A percentile compares a stretch with the other conserved stretches of the same genome.
These are phyloP conservation scores for Macrophya annulata DNA, from an alignment of 2,888 invertebrate species.

Conservation along the genomic window DNA sequence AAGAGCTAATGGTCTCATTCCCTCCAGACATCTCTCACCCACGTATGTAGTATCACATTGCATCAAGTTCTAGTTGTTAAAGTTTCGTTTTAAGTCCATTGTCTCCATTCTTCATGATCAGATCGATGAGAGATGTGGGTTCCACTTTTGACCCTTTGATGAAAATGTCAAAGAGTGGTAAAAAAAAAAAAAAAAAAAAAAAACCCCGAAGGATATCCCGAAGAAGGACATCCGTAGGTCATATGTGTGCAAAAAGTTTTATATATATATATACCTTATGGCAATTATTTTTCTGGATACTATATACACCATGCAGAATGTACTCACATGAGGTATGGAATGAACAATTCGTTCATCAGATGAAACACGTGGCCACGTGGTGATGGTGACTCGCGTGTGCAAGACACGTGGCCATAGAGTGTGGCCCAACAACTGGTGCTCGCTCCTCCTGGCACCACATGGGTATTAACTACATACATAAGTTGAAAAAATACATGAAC, in stretches of 20 bases:
- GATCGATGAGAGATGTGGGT: conserved; percentile 38
- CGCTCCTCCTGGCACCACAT: conserved; percentile 73
- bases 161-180: too few relatives aligned
- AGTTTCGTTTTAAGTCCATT: conserved; percentile 6
- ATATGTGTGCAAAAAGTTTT: background rate
- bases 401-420: conserved; percentile 62
- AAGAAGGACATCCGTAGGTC: too few relatives aligned
- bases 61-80: background rate
- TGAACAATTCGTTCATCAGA: conserved; percentile 78
- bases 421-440: conserved; percentile 77
- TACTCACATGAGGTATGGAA: conserved; percentile 65
- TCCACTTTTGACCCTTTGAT: background rate
- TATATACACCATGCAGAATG: background rate
- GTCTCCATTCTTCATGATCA: background rate
- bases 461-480: conserved; percentile 1
- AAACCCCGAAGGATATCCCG: too few relatives aligned
- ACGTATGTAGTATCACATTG: background rate
- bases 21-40: background rate
- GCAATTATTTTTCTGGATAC: background rate
- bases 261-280: background rate
- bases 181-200: too few relatives aligned
- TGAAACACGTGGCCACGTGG: conserved; percentile 75
- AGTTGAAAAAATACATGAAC: background rate
- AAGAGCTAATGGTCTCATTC: conserved; percentile 16
- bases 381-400: conserved; percentile 63